Conservation (phyloP, 2,113 vertebrate genomes). For the Seriola aureovittata region DNA sequence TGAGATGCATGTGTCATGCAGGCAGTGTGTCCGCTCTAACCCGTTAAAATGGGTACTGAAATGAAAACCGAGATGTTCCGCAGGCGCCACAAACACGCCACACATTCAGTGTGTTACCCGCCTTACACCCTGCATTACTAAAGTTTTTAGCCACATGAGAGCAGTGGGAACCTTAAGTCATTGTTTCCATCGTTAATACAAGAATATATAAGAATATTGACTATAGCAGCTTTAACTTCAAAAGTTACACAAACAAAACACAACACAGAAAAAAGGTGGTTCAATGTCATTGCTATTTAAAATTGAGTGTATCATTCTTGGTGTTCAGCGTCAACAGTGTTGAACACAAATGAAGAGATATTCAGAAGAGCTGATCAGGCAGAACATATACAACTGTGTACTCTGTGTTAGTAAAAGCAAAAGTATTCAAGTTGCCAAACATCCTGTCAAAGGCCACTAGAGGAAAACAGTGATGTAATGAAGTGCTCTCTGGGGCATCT, state of each 20-base stretch:
- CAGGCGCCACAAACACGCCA: too few species aligned
- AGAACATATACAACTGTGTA: constrained; percentile 9
- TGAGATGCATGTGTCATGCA: too few species aligned
- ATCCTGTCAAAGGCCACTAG: constrained; percentile 22
- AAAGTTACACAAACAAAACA: not conserved
- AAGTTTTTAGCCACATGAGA: too few species aligned
- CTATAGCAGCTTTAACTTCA: constrained; percentile 2
- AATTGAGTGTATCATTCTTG: not conserved
- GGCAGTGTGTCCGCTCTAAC: too few species aligned
- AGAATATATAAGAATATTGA: not conserved
- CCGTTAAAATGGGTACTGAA: too few species aligned
- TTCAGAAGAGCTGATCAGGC: constrained; percentile 39
- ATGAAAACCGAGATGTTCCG: too few species aligned
- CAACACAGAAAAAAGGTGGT: not conserved
- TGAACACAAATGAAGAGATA: constrained; percentile 23
- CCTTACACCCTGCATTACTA: too few species aligned
- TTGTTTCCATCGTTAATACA: too few species aligned
- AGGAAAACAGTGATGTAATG: constrained; percentile 38
- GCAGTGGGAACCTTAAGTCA: too few species aligned
- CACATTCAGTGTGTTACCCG: too few species aligned
- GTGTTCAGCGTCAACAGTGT: not conserved
- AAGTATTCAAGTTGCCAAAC: constrained; percentile 36
- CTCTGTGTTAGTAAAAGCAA: constrained; percentile 16
- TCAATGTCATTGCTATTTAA: constrained; percentile 11
- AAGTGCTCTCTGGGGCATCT: constrained; percentile 42